phyloP scores from a whole-genome alignment of 2,797 vertebrate species.

The Epinephelus awoara region DNA sequence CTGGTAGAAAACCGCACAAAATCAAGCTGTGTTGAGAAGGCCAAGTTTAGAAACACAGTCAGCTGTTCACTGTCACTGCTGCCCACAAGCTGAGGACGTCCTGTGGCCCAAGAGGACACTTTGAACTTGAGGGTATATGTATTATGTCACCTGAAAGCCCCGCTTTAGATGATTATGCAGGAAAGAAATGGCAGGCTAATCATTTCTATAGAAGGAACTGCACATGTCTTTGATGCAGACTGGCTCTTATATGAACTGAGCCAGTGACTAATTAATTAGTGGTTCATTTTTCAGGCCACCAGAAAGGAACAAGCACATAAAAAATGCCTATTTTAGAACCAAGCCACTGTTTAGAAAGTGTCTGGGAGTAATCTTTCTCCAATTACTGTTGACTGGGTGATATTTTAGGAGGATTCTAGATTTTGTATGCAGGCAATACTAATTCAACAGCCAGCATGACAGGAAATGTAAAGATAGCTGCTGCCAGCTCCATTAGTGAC shows the following conservation, averaged over 20 bases:
- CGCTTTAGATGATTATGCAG: conserved; percentile 39
- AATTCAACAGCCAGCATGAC: conserved; percentile 7
- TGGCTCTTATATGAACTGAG: background rate
- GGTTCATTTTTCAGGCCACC: background rate
- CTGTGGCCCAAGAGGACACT: conserved; percentile 25
- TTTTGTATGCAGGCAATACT: background rate
- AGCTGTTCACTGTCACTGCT: conserved; percentile 22
- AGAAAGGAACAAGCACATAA: background rate
- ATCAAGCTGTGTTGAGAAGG: conserved; percentile 6
- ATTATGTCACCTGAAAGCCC: conserved; percentile 35
- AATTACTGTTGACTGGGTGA: background rate
- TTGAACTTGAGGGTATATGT: conserved; percentile 24
- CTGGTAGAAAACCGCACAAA: background rate
- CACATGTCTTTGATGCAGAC: conserved; percentile 18
- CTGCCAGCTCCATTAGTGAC: background rate
- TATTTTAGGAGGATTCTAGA: background rate
- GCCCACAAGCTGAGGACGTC: background rate
- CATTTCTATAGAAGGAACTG: background rate
- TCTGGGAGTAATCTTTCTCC: background rate
- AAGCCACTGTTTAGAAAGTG: conserved; percentile 1
- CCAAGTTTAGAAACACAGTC: conserved; percentile 33
- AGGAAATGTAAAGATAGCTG: conserved; percentile 1
- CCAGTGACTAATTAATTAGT: conserved; percentile 41
- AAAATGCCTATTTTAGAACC: background rate
- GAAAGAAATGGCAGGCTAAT: conserved; percentile 12